These are phyloP conservation scores for Coptodon rendalli DNA, from an alignment of 2,113 vertebrate genomes.

Conservation along the genomic window DNA sequence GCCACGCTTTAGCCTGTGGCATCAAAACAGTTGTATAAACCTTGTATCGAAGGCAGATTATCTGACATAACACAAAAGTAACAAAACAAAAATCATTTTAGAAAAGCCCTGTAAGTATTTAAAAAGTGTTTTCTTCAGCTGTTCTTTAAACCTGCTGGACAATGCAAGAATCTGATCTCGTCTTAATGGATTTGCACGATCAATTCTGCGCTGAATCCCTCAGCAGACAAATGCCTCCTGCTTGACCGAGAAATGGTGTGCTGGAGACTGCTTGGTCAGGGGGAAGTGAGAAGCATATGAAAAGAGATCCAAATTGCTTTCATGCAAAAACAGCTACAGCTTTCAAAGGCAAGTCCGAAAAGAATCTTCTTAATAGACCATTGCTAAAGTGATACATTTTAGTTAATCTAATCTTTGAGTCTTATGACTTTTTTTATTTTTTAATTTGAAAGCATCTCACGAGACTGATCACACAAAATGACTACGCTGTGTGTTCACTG, in stretches of 20 bases:
- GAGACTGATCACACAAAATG: slow-evolving; percentile 2
- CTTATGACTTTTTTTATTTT: not conserved
- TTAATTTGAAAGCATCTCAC: not conserved
- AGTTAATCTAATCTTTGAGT: not conserved
- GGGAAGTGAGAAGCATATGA: not conserved
- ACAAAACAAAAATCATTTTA: not conserved
- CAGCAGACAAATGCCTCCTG: slow-evolving; percentile 6
- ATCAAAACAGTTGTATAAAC: not conserved
- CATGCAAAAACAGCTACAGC: not conserved
- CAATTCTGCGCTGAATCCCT: slow-evolving; percentile 13
- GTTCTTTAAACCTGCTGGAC: not conserved
- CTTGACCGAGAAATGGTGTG: slow-evolving; percentile 2
- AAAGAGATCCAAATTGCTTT: not conserved
- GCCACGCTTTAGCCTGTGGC: not conserved
- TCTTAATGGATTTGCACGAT: slow-evolving; percentile 27
- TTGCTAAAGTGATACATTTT: not conserved
- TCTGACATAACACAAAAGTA: not conserved
- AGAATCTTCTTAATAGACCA: not conserved
- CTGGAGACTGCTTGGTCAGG: not conserved
- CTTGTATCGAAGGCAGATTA: not conserved
- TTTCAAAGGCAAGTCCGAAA: not conserved
- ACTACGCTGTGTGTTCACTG: not conserved
- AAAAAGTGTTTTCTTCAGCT: not conserved
- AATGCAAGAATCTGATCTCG: slow-evolving; percentile 6
- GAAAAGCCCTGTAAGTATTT: not conserved